Percentiles rank a stretch among this genome's conserved stretches.
Conservation (phyloP, 2,113 vertebrate species). For the Corapipo altera region DNA sequence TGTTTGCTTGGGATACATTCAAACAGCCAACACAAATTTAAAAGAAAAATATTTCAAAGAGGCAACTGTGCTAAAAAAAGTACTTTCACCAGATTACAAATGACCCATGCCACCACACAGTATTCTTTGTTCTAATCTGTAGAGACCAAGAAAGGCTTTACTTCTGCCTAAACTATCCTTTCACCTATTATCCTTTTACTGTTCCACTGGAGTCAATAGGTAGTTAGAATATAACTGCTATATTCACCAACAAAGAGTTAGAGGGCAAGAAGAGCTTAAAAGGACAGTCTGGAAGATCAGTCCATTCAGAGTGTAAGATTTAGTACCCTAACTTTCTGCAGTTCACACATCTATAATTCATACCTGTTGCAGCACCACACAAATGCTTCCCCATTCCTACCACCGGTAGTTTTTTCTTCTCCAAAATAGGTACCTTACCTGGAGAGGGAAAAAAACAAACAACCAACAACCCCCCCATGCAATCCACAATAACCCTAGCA, state of each 20-base stretch:
- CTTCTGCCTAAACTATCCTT: background rate
- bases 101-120: background rate
- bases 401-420: slow-evolving; percentile 78
- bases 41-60: background rate
- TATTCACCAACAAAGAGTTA: background rate
- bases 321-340: background rate
- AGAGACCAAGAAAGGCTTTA: background rate
- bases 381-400: slow-evolving; percentile 95
- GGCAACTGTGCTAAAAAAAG: background rate
- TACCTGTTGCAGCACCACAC: slow-evolving; percentile 96
- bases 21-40: background rate
- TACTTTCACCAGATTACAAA: background rate
- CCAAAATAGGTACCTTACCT: slow-evolving; percentile 85
- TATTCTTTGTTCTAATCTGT: background rate
- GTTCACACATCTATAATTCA: background rate
- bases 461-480: background rate
- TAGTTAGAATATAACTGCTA: background rate
- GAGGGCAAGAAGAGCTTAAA: background rate
- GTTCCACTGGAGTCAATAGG: background rate
- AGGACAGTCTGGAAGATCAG: background rate
- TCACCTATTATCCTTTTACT: background rate
- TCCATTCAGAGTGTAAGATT: background rate
- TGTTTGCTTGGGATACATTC: background rate
- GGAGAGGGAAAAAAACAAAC: background rate
- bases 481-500: background rate